A percentile compares a stretch with the other conserved stretches of the same genome.
These are phyloP conservation scores for Drosophila pseudoobscura DNA, from an alignment of 1,140 invertebrate genomes.

Conservation along the genomic window DNA sequence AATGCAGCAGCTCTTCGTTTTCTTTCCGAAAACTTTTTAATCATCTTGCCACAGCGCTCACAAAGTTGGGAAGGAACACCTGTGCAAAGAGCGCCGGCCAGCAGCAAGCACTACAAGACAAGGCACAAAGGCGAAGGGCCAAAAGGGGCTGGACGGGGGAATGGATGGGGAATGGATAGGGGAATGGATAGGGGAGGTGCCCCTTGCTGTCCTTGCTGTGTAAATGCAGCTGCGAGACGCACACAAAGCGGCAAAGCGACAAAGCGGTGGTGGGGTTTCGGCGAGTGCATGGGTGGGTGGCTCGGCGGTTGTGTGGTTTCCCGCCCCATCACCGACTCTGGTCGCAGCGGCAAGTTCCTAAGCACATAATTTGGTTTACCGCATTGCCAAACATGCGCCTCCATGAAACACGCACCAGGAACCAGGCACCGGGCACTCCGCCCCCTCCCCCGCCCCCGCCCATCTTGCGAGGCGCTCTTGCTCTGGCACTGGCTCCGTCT, in stretches of 20 bases:
- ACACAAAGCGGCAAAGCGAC: slow-evolving; percentile 41
- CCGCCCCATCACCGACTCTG: slow-evolving; percentile 18
- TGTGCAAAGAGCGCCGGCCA: slow-evolving; percentile 42
- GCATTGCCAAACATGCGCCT: slow-evolving; percentile 62
- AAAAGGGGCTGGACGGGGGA: background rate
- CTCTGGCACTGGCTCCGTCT: background rate
- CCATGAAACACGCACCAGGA: slow-evolving; percentile 50
- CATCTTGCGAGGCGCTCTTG: background rate
- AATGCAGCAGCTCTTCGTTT: slow-evolving; percentile 1
- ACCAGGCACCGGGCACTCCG: background rate
- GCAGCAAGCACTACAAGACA: slow-evolving; percentile 11
- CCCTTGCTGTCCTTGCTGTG: slow-evolving; percentile 39
- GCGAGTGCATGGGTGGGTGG: no score
- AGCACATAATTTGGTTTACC: slow-evolving; percentile 74
- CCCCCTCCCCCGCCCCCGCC: background rate
- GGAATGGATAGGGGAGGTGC: background rate
- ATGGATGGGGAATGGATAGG: background rate
- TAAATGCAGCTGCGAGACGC: slow-evolving; percentile 61
- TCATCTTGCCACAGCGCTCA: slow-evolving; percentile 36
- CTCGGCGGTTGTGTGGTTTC: slow-evolving; percentile 1
- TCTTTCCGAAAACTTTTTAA: slow-evolving; percentile 49
- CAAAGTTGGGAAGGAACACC: slow-evolving; percentile 54
- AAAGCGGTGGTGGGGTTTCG: slow-evolving; percentile 3
- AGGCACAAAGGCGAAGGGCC: background rate
- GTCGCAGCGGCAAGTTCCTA: slow-evolving; percentile 57